Percentiles rank a stretch among this genome's conserved stretches.
These are phyloP conservation scores for pig (Sus scrofa) DNA, from an alignment of 2,113 vertebrate genomes.

Conservation along the genomic window DNA sequence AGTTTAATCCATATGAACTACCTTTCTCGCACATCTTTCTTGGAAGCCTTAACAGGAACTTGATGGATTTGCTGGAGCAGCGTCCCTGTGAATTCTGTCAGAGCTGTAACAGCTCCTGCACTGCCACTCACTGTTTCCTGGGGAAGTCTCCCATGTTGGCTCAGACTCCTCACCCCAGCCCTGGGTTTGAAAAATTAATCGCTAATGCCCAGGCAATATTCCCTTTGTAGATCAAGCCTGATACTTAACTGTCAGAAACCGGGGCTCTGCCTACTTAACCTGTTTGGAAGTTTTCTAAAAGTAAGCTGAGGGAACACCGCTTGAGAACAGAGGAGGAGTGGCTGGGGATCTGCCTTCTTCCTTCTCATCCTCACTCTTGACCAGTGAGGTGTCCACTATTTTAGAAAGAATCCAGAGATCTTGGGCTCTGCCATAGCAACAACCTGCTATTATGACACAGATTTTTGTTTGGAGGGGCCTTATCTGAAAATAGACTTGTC, in stretches of 20 bases:
- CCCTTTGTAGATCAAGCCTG: slow-evolving; percentile 71
- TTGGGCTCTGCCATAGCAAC: slow-evolving; percentile 79
- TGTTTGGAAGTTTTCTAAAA: slow-evolving; percentile 66
- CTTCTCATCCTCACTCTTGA: slow-evolving; percentile 86
- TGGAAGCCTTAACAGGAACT: slow-evolving; percentile 82
- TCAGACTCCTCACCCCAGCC: slow-evolving; percentile 61
- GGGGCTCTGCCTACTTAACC: slow-evolving; percentile 6
- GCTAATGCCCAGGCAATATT: slow-evolving; percentile 68
- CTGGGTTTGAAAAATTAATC: slow-evolving; percentile 77
- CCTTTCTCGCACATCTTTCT: slow-evolving; percentile 78
- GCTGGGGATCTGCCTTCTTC: slow-evolving; percentile 93
- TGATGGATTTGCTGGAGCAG: slow-evolving; percentile 92
- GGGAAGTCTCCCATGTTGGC: slow-evolving; percentile 63
- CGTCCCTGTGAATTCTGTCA: slow-evolving; percentile 91
- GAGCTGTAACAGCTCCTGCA: slow-evolving; percentile 87
- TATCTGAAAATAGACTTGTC: slow-evolving; percentile 72
- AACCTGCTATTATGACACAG: slow-evolving; percentile 74
- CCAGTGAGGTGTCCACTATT: slow-evolving; percentile 84
- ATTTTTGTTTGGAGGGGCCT: slow-evolving; percentile 73
- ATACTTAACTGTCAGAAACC: slow-evolving; percentile 73
- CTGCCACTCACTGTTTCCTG: slow-evolving; percentile 78
- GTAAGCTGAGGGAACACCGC: slow-evolving; percentile 78
- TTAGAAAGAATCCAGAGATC: slow-evolving; percentile 78
- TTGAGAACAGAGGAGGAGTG: slow-evolving; percentile 93
- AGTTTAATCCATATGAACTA: slow-evolving; percentile 76